Conservation (phyloP, 2,113 vertebrate species). For the Mustelus asterias region DNA sequence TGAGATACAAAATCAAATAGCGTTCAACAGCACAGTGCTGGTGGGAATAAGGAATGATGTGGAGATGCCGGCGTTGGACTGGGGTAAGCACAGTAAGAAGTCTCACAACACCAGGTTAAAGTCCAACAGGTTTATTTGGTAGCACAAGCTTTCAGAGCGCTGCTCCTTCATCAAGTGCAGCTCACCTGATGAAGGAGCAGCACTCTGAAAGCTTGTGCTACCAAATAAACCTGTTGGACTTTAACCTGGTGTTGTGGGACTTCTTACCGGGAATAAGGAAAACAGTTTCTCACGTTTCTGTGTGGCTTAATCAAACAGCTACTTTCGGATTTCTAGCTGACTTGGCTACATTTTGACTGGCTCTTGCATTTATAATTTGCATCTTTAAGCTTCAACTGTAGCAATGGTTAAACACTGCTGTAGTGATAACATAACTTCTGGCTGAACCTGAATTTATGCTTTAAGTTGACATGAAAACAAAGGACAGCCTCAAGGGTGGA, state of each 20-base stretch:
- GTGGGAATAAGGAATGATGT: neutral
- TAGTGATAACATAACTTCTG: neutral
- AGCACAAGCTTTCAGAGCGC: no score
- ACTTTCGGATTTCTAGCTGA: neutral
- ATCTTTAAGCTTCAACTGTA: neutral
- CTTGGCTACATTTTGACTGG: neutral
- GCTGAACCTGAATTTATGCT: neutral
- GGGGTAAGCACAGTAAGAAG: no score
- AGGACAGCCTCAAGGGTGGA: neutral
- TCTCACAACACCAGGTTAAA: no score
- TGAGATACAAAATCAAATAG: neutral
- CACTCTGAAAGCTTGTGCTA: no score
- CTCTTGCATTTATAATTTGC: neutral
- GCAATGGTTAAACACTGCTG: neutral
- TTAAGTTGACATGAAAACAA: neutral
- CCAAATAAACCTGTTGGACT: no score
- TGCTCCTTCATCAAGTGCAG: no score
- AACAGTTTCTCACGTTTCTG: neutral
- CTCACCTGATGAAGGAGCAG: no score
- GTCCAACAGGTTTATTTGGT: no score
- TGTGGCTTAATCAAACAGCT: neutral
- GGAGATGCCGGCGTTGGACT: no score
- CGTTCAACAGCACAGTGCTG: neutral
- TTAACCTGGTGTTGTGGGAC: no score
- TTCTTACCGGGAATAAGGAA: neutral